Percentiles rank a stretch among this genome's conserved stretches.
These are phyloP conservation scores for Drosophila diplacantha DNA, from an alignment of 2,888 invertebrate species.

Conservation along the genomic window DNA sequence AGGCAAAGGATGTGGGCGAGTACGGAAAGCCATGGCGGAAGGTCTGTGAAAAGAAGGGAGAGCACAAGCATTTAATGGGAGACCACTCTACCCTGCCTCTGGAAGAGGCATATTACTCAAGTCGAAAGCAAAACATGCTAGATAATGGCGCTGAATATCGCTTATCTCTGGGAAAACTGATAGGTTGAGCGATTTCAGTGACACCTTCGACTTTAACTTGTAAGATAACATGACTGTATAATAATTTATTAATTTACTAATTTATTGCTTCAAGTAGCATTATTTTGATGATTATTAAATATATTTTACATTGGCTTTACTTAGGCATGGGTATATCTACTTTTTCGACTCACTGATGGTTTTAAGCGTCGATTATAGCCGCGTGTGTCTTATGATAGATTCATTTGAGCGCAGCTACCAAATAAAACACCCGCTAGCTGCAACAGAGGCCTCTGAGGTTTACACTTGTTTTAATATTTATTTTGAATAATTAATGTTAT, in stretches of 20 bases:
- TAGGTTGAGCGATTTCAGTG: neutral
- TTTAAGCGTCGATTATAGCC: slow-evolving; percentile 78
- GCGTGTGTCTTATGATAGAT: slow-evolving; percentile 84
- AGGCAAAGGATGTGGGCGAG: slow-evolving; percentile 97
- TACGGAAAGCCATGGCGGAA: slow-evolving; percentile 99
- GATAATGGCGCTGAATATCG: neutral
- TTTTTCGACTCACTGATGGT: neutral
- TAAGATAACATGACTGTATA: slow-evolving; percentile 1
- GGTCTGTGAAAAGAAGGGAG: slow-evolving; percentile 84
- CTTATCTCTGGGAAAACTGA: neutral
- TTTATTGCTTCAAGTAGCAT: neutral
- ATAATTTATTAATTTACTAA: neutral
- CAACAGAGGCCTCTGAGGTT: slow-evolving; percentile 62
- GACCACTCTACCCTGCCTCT: neutral
- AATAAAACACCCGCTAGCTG: slow-evolving; percentile 81
- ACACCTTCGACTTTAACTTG: neutral
- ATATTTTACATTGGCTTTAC: neutral
- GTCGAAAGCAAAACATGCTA: neutral
- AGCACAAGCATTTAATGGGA: neutral
- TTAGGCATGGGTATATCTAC: neutral
- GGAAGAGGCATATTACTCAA: neutral
- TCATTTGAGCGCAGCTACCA: slow-evolving; percentile 79
- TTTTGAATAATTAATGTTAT: too few species aligned
- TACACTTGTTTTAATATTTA: neutral
- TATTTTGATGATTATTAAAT: neutral